Percentiles rank a stretch among this genome's conserved stretches.
phyloP scores from a whole-genome alignment of 2,888 invertebrate species.

The Gymnocheta viridis region DNA sequence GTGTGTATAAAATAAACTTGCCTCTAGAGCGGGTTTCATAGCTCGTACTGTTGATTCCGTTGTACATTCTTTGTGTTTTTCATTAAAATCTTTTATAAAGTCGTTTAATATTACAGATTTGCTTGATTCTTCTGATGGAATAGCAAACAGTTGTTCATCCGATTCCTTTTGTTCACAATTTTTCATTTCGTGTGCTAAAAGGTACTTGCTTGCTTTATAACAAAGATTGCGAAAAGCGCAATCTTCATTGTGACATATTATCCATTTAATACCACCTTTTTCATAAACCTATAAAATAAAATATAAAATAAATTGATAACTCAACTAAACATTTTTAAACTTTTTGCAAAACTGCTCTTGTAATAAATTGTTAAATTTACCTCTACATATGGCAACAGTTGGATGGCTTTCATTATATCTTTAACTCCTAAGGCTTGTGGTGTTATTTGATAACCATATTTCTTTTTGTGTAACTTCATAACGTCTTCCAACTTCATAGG shows the following conservation, averaged over 20 bases:
- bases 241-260: conserved; percentile 80
- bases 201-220: conserved; percentile 78
- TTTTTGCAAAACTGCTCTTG: background rate
- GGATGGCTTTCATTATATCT: conserved; percentile 77
- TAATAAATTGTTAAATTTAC: conserved; percentile 72
- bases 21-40: conserved; percentile 81
- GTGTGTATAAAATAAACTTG: conserved; percentile 67
- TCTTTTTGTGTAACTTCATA: conserved; percentile 81
- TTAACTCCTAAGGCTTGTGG: conserved; percentile 79
- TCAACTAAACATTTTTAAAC: background rate
- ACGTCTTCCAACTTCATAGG: conserved; percentile 80
- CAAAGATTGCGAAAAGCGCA: conserved; percentile 78
- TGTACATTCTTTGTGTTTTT: conserved; percentile 75
- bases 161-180: conserved; percentile 40
- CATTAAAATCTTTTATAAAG: conserved; percentile 76
- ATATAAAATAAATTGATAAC: background rate
- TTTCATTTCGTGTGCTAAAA: conserved; percentile 70
- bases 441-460: conserved; percentile 81
- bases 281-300: conserved; percentile 72
- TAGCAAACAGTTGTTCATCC: conserved; percentile 61
- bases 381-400: conserved; percentile 80
- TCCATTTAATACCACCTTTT: conserved; percentile 78
- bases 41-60: conserved; percentile 76
- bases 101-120: conserved; percentile 73
- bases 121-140: conserved; percentile 63